Conservation (phyloP, 2,797 vertebrate species). For the Macroramphosus scolopax region DNA sequence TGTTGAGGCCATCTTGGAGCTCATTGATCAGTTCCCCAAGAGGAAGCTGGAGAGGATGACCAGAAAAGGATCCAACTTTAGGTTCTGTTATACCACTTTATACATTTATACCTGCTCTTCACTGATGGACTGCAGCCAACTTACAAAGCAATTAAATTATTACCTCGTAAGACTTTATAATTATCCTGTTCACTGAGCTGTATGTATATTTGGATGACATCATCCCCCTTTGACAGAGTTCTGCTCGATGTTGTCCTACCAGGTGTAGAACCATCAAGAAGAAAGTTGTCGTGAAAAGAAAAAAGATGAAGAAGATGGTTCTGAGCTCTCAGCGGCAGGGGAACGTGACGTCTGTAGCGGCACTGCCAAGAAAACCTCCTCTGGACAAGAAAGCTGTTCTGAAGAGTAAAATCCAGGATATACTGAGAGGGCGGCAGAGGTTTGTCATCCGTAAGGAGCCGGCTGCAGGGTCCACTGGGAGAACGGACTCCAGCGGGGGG, state of each 20-base stretch:
- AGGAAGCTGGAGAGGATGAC: slow-evolving; percentile 80
- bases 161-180: no score
- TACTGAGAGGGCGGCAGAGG: slow-evolving; percentile 73
- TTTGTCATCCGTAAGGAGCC: slow-evolving; percentile 76
- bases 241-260: slow-evolving; percentile 6
- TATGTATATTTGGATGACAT: no score
- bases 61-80: slow-evolving; percentile 68
- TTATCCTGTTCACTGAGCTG: no score
- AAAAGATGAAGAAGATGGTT: slow-evolving; percentile 52
- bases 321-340: slow-evolving; percentile 54
- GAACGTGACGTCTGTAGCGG: slow-evolving; percentile 51
- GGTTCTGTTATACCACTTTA: slow-evolving; percentile 41
- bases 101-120: background rate
- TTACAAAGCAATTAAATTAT: background rate
- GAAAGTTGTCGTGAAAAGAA: slow-evolving; percentile 65
- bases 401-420: slow-evolving; percentile 76
- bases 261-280: slow-evolving; percentile 75
- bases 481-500: slow-evolving; percentile 4
- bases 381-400: slow-evolving; percentile 71
- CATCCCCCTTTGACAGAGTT: no score
- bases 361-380: slow-evolving; percentile 34
- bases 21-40: slow-evolving; percentile 79
- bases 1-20: slow-evolving; percentile 76
- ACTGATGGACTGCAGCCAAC: background rate
- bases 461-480: slow-evolving; percentile 1